These are phyloP conservation scores for Sus cebifrons DNA, from an alignment of 2,797 vertebrate species.

Conservation along the genomic window DNA sequence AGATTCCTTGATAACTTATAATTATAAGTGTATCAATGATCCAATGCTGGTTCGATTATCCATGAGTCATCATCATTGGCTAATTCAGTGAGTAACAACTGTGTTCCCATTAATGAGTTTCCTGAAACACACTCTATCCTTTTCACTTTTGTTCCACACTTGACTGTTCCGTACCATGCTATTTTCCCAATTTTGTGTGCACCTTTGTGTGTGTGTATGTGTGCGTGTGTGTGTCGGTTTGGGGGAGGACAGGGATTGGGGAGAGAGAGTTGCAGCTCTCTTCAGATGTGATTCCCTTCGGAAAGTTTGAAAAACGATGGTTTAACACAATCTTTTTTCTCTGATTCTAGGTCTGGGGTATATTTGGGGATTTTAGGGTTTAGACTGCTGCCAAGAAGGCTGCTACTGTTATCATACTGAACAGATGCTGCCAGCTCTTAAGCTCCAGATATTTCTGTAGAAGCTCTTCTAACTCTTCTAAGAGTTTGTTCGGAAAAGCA, in stretches of 20 bases:
- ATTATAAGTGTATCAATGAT: background rate
- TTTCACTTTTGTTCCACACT: background rate
- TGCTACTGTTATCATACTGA: slow-evolving; percentile 74
- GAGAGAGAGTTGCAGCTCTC: background rate
- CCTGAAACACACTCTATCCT: background rate
- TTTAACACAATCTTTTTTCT: slow-evolving; percentile 59
- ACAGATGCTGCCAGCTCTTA: slow-evolving; percentile 82
- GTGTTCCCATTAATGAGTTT: background rate
- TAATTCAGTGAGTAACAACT: background rate
- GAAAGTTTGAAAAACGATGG: slow-evolving; percentile 62
- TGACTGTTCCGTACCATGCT: background rate
- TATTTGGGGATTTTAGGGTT: slow-evolving; percentile 80
- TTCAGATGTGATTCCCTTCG: slow-evolving; percentile 46
- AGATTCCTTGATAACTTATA: background rate
- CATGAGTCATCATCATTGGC: background rate
- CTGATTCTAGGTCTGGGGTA: slow-evolving; percentile 59
- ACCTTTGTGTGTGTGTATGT: background rate
- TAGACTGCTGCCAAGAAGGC: slow-evolving; percentile 66
- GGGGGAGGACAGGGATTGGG: background rate
- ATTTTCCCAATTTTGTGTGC: background rate
- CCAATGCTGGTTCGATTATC: background rate
- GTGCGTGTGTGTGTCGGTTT: background rate
- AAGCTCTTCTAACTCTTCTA: slow-evolving; percentile 74
- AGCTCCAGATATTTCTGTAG: slow-evolving; percentile 81
- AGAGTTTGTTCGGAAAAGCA: slow-evolving; percentile 79